Percentiles rank a stretch among this genome's conserved stretches.
Conservation (phyloP, 2,113 vertebrate genomes). For the Phycodurus eques region DNA sequence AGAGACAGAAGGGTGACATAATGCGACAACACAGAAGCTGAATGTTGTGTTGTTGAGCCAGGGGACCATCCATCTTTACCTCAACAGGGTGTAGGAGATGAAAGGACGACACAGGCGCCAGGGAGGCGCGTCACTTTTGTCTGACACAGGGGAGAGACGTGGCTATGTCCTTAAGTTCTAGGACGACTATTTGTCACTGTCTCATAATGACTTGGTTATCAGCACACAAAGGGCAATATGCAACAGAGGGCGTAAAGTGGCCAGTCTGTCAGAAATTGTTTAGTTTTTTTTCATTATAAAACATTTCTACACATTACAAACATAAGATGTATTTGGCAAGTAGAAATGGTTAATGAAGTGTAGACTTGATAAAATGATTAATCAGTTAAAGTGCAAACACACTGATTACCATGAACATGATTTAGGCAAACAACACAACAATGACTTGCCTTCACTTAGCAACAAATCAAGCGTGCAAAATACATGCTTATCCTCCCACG, state of each 20-base stretch:
- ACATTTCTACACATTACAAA: slow-evolving; percentile 13
- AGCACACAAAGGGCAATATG: slow-evolving; percentile 38
- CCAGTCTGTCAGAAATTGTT: background rate
- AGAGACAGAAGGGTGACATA: slow-evolving; percentile 63
- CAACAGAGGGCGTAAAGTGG: slow-evolving; percentile 31
- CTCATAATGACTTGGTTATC: slow-evolving; percentile 56
- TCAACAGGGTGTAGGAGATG: slow-evolving; percentile 70
- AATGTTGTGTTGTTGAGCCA: slow-evolving; percentile 52
- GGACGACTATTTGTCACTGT: slow-evolving; percentile 69
- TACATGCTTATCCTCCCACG: slow-evolving; percentile 76
- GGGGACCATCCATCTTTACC: slow-evolving; percentile 72
- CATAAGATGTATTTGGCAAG: background rate
- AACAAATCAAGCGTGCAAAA: slow-evolving; percentile 77
- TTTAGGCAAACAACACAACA: slow-evolving; percentile 58
- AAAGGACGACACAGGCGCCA: slow-evolving; percentile 72
- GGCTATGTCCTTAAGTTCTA: slow-evolving; percentile 57
- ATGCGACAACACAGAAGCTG: slow-evolving; percentile 50
- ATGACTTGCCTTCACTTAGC: slow-evolving; percentile 70
- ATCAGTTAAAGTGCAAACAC: slow-evolving; percentile 24
- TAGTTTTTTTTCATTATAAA: background rate
- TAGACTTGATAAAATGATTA: slow-evolving; percentile 13
- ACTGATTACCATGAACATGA: slow-evolving; percentile 42
- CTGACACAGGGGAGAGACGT: slow-evolving; percentile 59
- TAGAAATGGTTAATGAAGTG: background rate
- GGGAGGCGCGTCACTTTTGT: slow-evolving; percentile 75